These are phyloP conservation scores for Lepus townsendii DNA, from an alignment of 2,797 vertebrate species.

Conservation along the genomic window DNA sequence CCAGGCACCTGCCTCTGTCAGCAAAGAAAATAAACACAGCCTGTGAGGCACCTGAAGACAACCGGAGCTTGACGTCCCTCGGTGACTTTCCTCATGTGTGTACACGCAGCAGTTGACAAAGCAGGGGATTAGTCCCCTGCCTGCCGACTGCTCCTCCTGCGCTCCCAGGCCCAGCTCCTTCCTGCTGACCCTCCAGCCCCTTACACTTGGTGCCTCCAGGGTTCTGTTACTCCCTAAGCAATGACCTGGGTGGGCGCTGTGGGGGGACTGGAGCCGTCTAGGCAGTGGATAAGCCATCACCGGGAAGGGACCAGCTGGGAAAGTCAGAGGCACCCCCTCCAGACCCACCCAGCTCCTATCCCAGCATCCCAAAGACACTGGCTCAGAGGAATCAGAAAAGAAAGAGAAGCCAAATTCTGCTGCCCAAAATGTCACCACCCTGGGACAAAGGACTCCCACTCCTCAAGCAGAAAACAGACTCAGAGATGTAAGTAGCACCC, in stretches of 20 bases:
- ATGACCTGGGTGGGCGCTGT: too few relatives aligned
- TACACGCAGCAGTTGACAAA: too few relatives aligned
- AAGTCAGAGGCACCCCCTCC: background rate
- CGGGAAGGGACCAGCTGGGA: background rate
- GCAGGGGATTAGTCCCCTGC: background rate
- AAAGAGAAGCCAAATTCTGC: background rate
- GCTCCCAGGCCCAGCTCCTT: background rate
- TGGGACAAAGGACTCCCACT: background rate
- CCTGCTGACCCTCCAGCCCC: background rate
- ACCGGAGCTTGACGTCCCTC: background rate
- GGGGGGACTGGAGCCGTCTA: background rate
- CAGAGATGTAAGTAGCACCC: background rate
- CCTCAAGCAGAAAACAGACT: conserved; percentile 30
- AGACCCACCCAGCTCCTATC: background rate
- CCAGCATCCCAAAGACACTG: background rate
- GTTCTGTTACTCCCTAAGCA: background rate
- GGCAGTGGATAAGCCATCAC: background rate
- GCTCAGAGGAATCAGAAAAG: background rate
- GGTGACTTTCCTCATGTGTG: background rate
- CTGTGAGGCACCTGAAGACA: background rate
- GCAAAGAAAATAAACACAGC: background rate
- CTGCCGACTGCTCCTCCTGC: background rate
- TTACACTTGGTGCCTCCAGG: background rate
- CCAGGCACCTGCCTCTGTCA: background rate
- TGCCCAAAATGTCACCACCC: background rate